Evolutionary conservation across 37 sponge, comb jelly and placozoan species (phyloP), one percentile per base, ranked within the genome.

Genomic region (Hormiphora californensis): DNA sequence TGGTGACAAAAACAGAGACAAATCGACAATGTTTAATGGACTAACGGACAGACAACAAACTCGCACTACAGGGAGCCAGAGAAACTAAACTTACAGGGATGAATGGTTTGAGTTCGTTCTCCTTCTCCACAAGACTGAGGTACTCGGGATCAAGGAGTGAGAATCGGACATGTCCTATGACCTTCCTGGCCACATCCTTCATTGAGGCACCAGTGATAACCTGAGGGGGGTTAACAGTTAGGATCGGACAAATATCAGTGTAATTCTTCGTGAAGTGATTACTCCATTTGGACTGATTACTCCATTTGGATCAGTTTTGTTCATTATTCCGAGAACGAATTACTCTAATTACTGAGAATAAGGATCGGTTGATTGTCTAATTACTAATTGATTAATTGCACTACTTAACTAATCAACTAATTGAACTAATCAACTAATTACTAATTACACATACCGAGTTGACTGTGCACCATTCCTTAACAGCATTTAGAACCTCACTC

Each of bases 391-490:
- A n/a, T n/a, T n/a, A n/a, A n/a, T n/a, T n/a, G n/a, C n/a, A n/a
- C n/a, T n/a, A n/a, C n/a, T n/a, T n/a, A n/a, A n/a, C n/a, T n/a
- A n/a, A n/a, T n/a, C n/a, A n/a, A n/a, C n/a, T n/a, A n/a, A n/a
- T n/a, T n/a, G n/a, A n/a, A n/a, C n/a, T n/a, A n/a, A n/a, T n/a
- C n/a, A n/a, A n/a, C n/a, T n/a, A n/a, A n/a, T n/a, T n/a, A n/a
- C n/a, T n/a, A n/a, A n/a, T n/a, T 86, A 17, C 0, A 67, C 92
- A 91, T 73, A 97, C 94, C 23, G 99, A 89, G 57, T 95, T 97
- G 53, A 97, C 92, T 35, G 89, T 92, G 8, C 91, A 90, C 99
- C 99, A 97, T 87, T 97, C 95, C 55, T 90, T 91, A 22, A 94
- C 99, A 33, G 91, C 90, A 34, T 89, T 90, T 34, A 97, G 86